A percentile compares a stretch with the other conserved stretches of the same genome.
These are phyloP conservation scores for Macroglossus sobrinus DNA, from an alignment of 2,113 vertebrate genomes.

Conservation along the genomic window DNA sequence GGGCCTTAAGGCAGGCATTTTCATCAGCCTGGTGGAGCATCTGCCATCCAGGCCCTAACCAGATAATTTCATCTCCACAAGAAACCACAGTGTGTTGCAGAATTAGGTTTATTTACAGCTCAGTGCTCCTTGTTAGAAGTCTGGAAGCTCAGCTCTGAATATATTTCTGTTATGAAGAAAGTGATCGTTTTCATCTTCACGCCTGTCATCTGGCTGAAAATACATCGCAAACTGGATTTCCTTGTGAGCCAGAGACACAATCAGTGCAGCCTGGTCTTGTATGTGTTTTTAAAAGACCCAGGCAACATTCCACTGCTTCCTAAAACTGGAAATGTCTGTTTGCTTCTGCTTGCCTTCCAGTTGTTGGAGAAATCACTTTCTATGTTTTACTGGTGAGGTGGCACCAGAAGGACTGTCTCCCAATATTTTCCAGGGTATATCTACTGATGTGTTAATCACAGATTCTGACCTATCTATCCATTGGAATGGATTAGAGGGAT, in stretches of 20 bases:
- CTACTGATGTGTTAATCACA: background rate
- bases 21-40: no score
- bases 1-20: background rate
- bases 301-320: background rate
- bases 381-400: background rate
- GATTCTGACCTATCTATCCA: background rate
- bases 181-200: background rate
- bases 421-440: background rate
- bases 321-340: background rate
- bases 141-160: background rate
- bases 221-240: background rate
- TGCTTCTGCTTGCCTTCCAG: background rate
- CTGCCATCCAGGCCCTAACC: background rate
- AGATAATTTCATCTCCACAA: background rate
- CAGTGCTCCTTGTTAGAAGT: background rate
- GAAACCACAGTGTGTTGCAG: background rate
- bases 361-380: background rate
- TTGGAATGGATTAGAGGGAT: background rate
- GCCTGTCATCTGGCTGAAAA: slow-evolving; percentile 1
- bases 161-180: background rate
- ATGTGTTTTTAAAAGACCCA: background rate
- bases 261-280: background rate
- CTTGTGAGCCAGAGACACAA: background rate
- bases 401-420: background rate
- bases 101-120: background rate